phyloP scores from a whole-genome alignment of 2,797 vertebrate species.

The Numenius phaeopus region DNA sequence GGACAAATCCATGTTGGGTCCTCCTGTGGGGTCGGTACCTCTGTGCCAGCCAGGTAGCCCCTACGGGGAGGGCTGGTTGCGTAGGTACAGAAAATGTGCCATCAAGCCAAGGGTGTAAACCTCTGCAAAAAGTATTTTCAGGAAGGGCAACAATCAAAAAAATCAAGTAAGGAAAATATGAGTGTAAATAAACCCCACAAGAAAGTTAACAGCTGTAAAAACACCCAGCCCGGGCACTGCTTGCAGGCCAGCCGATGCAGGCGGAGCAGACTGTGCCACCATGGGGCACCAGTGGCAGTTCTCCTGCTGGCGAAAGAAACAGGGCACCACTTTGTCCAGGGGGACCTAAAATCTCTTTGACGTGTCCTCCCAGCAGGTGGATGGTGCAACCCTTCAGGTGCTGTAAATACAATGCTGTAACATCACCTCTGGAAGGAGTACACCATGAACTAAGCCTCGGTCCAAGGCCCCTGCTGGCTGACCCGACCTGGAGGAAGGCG shows the following conservation, averaged over 20 bases:
- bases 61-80: accelerated
- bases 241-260: not conserved
- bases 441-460: not conserved
- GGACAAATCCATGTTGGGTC: not conserved
- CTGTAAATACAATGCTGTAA: not conserved
- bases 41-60: not conserved
- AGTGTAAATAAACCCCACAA: not conserved
- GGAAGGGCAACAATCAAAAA: not conserved
- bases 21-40: accelerated
- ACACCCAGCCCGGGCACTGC: accelerated
- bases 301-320: not conserved
- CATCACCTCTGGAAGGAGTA: not conserved
- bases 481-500: not conserved
- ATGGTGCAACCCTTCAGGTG: not conserved
- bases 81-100: accelerated
- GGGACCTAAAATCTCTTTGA: not conserved
- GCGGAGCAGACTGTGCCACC: not conserved
- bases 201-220: not conserved
- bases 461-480: not conserved
- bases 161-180: not conserved
- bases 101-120: not conserved
- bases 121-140: not conserved
- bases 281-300: accelerated
- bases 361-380: not conserved
- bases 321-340: not conserved